phyloP scores from a whole-genome alignment of 2,113 vertebrate species.

The Taurulus bubalis region DNA sequence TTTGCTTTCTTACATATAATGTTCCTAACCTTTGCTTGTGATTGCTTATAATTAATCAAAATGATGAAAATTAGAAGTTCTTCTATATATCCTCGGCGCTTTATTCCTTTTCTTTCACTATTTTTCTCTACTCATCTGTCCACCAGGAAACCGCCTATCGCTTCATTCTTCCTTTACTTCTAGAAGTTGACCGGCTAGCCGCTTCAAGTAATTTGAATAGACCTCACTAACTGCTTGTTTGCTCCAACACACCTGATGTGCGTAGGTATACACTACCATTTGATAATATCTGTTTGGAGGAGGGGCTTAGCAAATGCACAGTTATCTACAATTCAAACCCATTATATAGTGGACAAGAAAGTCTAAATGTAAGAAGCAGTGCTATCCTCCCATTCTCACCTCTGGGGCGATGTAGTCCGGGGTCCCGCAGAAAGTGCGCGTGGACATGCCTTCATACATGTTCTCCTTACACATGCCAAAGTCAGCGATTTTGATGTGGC shows the following conservation, averaged over 20 bases:
- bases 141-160: too few species aligned
- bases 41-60: too few species aligned
- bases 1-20: too few species aligned
- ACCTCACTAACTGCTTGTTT: background rate
- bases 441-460: constrained; percentile 92
- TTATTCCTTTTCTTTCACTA: too few species aligned
- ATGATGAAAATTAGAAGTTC: too few species aligned
- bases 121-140: too few species aligned
- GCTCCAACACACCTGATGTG: background rate
- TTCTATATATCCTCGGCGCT: too few species aligned
- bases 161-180: background rate
- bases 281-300: background rate
- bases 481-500: constrained; percentile 99
- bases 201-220: too few species aligned
- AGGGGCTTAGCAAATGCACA: background rate
- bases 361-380: background rate
- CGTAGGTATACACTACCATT: background rate
- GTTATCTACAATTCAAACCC: background rate
- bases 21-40: too few species aligned
- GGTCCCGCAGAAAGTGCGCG: constrained; percentile 98
- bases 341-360: background rate
- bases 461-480: constrained; percentile 99
- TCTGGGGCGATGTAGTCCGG: constrained; percentile 99
- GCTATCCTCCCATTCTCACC: constrained; percentile 81
- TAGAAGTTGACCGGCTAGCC: too few species aligned